These are phyloP conservation scores for Chirona hameri DNA, from an alignment of 2,888 invertebrate species.

Conservation along the genomic window DNA sequence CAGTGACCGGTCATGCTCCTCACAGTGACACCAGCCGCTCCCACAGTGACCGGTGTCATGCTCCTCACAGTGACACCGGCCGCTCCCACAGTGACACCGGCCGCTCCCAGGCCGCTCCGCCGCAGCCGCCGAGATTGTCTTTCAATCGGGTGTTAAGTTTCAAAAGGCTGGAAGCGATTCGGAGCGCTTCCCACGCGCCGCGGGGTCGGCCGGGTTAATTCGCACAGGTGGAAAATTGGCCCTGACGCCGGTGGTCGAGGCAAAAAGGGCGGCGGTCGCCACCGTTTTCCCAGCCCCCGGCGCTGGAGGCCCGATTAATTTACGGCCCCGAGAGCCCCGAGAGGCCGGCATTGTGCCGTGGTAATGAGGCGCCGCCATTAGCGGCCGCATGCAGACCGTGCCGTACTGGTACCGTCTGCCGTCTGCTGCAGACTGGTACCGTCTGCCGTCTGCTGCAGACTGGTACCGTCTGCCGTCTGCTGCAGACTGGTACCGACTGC, in stretches of 20 bases:
- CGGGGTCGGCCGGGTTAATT: slow-evolving; percentile 6
- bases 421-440: too few species aligned
- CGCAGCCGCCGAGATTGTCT: background rate
- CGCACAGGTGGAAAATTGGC: slow-evolving; percentile 13
- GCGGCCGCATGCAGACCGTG: too few species aligned
- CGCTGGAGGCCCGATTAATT: background rate
- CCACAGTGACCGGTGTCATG: too few species aligned
- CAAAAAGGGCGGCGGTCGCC: background rate
- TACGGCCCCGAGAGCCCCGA: background rate
- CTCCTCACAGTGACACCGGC: background rate
- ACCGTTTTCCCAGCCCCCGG: background rate
- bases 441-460: too few species aligned
- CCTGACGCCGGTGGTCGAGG: background rate
- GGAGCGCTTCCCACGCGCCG: background rate
- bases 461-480: too few species aligned
- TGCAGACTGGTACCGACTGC: too few species aligned
- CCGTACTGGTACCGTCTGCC: too few species aligned
- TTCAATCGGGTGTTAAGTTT: slow-evolving; percentile 24
- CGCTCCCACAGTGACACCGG: background rate
- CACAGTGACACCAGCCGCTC: background rate
- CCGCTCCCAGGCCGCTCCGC: background rate
- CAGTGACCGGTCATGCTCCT: too few species aligned
- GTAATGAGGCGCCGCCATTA: background rate
- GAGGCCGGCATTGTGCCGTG: background rate
- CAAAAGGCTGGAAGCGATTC: background rate